These are phyloP conservation scores for Crotalus viridis DNA, from an alignment of 2,113 vertebrate genomes.

Conservation along the genomic window DNA sequence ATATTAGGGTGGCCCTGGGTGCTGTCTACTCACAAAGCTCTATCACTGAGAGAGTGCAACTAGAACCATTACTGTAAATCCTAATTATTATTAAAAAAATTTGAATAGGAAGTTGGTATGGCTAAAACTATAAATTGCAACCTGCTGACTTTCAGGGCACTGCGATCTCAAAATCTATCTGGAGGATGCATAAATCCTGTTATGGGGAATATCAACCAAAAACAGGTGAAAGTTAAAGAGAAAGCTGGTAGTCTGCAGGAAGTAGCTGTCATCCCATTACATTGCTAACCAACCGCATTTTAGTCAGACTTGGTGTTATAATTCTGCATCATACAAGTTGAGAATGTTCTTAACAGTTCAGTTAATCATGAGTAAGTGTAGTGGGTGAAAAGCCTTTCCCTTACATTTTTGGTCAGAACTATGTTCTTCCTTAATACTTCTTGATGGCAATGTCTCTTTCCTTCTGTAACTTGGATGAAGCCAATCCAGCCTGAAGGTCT, in stretches of 20 bases:
- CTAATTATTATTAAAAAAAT: not conserved
- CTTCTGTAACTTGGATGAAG: not conserved
- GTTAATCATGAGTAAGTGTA: not conserved
- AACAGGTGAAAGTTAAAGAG: not conserved
- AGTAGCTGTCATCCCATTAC: no score
- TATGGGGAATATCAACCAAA: constrained; percentile 16
- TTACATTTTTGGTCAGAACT: not conserved
- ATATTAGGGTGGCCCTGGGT: not conserved
- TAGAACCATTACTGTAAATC: not conserved
- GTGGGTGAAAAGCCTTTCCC: not conserved
- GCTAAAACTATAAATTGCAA: not conserved
- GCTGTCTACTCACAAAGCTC: no score
- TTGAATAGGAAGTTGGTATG: not conserved
- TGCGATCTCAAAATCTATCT: not conserved
- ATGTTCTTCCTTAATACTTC: not conserved
- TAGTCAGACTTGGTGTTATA: no score
- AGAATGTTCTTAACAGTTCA: not conserved
- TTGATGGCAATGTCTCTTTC: not conserved
- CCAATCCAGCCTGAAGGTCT: not conserved
- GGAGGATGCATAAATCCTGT: not conserved
- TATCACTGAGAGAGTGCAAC: not conserved
- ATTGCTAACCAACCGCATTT: no score
- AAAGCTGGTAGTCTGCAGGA: not conserved
- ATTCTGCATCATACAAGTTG: no score
- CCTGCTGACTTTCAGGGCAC: not conserved